These are phyloP conservation scores for Monarcha castaneiventris DNA, from an alignment of 2,113 vertebrate genomes.

Conservation along the genomic window DNA sequence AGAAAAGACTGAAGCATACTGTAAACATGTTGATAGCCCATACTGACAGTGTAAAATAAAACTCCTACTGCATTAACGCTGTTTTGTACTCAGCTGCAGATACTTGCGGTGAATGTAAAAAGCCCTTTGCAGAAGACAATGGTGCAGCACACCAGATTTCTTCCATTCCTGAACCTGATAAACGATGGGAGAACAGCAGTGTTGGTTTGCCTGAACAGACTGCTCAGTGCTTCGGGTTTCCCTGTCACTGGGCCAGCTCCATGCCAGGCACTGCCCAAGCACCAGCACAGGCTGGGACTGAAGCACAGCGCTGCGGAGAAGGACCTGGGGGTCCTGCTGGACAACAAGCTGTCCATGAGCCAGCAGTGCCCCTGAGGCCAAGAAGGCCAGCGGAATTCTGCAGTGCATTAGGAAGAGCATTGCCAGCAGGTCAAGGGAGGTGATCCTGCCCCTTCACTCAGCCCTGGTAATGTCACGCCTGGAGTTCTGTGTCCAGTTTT, in stretches of 20 bases:
- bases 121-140: fast-evolving
- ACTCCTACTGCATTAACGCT: conserved; percentile 20
- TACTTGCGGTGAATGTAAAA: neutral
- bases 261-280: fast-evolving
- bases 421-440: neutral
- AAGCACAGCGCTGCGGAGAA: neutral
- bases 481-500: neutral
- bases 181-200: fast-evolving
- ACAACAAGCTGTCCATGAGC: no score
- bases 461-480: no score
- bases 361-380: neutral
- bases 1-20: neutral
- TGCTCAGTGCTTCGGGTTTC: neutral
- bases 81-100: neutral
- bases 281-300: neutral
- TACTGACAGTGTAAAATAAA: conserved; percentile 63
- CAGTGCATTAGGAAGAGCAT: neutral
- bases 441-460: neutral
- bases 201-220: neutral
- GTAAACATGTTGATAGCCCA: neutral
- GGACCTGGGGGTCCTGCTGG: neutral
- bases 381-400: neutral
- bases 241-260: fast-evolving
- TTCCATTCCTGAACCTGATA: fast-evolving
- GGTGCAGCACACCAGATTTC: neutral